Base-by-base conservation (phyloP, 2,113 vertebrate species). In the Mustela nigripes region DNA sequence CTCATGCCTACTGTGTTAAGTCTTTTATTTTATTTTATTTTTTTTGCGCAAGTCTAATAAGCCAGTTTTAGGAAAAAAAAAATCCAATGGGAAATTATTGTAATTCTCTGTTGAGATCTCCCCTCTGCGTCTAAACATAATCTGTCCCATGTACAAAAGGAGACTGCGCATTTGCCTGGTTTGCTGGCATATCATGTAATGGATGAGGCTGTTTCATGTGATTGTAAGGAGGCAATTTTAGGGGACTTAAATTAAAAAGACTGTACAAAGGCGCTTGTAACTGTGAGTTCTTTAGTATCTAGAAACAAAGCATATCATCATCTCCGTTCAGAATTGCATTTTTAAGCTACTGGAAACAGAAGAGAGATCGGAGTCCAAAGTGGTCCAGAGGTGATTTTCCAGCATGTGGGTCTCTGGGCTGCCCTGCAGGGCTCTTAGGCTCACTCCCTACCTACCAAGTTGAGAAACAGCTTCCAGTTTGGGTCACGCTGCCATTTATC, bases 51-150 rank as follows among this genome's bases (percentile, higher is more conserved):
- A 93, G 31, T 84, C 63, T n/a, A 90, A 56, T 60, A 97, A 74
- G 10, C 33, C 22, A 84, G 74, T 96, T 95, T 93, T 91, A 89
- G 39, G 86, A 88, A 45, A 83, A 93, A 84, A 84, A 65, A 91
- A 65, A 45, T 81, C n/a, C 31, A 81, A 12, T 90, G 89, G 69
- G 33, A 74, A 73, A 90, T 69, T 14, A 67, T 84, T 93, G 26
- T 74, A 87, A 56, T 90, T 95, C n/a, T 93, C 91, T 91, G 33
- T 45, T 87, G 67, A 53, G 60, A 36, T 81, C 48, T 91, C 28
- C 88, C n/a, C 39, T 69, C 53, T 91, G 11, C 76, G 10, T 89
- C 83, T 85, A 88, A 91, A 84, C 28, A 65, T 82, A 80, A 89
- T 94, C 80, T 93, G 26, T 63, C 50, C 31, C 60, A 12, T 58